Conservation (phyloP, 2,113 vertebrate genomes). For the Thamnaconus septentrionalis region DNA sequence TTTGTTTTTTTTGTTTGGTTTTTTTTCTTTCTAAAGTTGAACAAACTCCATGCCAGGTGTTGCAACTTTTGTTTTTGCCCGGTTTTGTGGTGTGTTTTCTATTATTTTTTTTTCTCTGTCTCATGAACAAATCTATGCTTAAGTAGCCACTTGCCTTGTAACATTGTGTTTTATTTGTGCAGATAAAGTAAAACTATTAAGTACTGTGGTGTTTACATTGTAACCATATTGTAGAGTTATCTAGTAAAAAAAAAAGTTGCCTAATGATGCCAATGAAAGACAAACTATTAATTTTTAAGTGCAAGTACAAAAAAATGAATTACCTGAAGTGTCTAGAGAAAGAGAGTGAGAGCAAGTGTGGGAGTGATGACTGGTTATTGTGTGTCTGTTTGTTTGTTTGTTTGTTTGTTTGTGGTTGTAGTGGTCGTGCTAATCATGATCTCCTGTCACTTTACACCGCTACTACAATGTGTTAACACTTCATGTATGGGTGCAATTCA, state of each 20-base stretch:
- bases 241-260: conserved; percentile 64
- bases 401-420: conserved; percentile 32
- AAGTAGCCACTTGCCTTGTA: conserved; percentile 80
- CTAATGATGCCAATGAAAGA: conserved; percentile 80
- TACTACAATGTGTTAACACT: conserved; percentile 59
- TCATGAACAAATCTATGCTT: conserved; percentile 79
- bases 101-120: conserved; percentile 38
- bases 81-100: conserved; percentile 58
- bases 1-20: conserved; percentile 38
- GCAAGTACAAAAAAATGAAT: conserved; percentile 58
- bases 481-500: conserved; percentile 74
- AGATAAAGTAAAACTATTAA: conserved; percentile 69
- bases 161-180: conserved; percentile 77
- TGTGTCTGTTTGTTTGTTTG: conserved; percentile 36
- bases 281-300: conserved; percentile 68
- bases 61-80: conserved; percentile 15
- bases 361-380: conserved; percentile 26
- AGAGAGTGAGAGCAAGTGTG: conserved; percentile 46
- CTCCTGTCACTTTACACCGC: conserved; percentile 63
- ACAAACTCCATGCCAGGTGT: conserved; percentile 23
- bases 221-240: conserved; percentile 74
- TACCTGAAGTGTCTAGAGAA: conserved; percentile 71
- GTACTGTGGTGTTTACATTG: conserved; percentile 80
- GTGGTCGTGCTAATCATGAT: conserved; percentile 65
- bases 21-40: conserved; percentile 46